Evolutionary conservation across 2,888 invertebrate species (phyloP).

Genomic region (Seira sanloemensis): DNA sequence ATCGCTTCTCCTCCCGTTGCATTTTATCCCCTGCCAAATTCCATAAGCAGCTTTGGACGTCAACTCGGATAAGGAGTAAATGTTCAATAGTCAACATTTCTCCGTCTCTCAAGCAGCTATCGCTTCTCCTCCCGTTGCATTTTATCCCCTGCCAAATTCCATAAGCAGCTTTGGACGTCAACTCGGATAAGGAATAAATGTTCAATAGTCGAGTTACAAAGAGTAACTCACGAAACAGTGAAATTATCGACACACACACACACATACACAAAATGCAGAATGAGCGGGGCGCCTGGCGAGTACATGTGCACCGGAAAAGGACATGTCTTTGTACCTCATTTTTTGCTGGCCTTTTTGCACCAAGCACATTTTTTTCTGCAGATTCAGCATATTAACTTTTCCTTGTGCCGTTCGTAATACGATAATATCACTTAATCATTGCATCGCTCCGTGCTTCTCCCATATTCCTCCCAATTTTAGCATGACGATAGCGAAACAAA

Average conservation of each 20-base stretch:
- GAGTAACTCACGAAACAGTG: background rate
- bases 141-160: background rate
- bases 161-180: background rate
- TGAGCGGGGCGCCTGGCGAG: slow-evolving; percentile 25
- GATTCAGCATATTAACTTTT: slow-evolving; percentile 9
- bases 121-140: background rate
- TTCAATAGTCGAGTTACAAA: background rate
- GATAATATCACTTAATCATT: background rate
- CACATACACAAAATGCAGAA: too few species aligned
- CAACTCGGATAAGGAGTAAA: background rate
- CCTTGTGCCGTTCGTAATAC: slow-evolving; percentile 1
- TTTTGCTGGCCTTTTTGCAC: slow-evolving; percentile 8
- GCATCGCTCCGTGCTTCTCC: background rate
- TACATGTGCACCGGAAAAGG: slow-evolving; percentile 52
- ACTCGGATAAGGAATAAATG: background rate
- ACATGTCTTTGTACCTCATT: slow-evolving; percentile 15
- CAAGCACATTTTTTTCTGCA: background rate
- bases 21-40: background rate
- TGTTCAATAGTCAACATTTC: background rate
- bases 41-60: too few species aligned
- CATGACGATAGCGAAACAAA: background rate
- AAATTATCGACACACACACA: slow-evolving; percentile 11
- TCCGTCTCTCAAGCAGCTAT: background rate
- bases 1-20: background rate
- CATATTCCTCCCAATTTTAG: slow-evolving; percentile 6